Base-by-base conservation (phyloP, 2,888 invertebrate species). In the Drosophila mayaguana region DNA sequence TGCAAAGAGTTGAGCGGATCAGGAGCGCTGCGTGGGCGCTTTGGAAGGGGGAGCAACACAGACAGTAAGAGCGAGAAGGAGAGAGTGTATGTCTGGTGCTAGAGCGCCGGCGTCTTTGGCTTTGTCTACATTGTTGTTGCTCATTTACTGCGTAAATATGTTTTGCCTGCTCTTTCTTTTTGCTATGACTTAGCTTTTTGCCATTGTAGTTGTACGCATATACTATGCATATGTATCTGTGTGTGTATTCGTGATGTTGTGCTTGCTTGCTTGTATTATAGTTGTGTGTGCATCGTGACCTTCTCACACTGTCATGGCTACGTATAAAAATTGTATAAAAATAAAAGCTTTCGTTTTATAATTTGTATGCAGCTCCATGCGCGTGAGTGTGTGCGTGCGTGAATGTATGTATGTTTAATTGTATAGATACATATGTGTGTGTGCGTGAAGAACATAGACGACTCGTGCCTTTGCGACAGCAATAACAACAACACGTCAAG, bases 301-400 rank as follows among this genome's bases (percentile, higher is more conserved):
- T 92, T 92, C 92, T 91, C 92, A 90, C 91, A 92, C 91, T 92
- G 92, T 92, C 92, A 92, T 90, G 92, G 92, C 90, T 92, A 85
- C 83, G 74, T 77, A 87, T 80, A 85, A 87, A 80, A 83, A 76
- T 72, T 74, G 74, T 81, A 83, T 72, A 80, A 74, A 83, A 81
- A 83, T 75, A 91, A 90, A 91, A 90, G 89, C 89, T 89, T 86
- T 88, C 74, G 85, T 75, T 83, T 79, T 83, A 82, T 83, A 87
- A 83, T 82, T 85, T 86, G 83, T 87, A 88, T 85, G 87, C 87
- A 85, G 80, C 81, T 87, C 83, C 67, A 81, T 66, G 81, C 70
- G 73, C 69, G 53, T 68, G 57, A 67, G 63, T 72, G 75, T 78
- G 43, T 63, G 62, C 32, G 51, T 68, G 32, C 63, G 53, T 63